Base-by-base conservation (phyloP, 2,888 invertebrate species). In the Ormia ochracea region DNA sequence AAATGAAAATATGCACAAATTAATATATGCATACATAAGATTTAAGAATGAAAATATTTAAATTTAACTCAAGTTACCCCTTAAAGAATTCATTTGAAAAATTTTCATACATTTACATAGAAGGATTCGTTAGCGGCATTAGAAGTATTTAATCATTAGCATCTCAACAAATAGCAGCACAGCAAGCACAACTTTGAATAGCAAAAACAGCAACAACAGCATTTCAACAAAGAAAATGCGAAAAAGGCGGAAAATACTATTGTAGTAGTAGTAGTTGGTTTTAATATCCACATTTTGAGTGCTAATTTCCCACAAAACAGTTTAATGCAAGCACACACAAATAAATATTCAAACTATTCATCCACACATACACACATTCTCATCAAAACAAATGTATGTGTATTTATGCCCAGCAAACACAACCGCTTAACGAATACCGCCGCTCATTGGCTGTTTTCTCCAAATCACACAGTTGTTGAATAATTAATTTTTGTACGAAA, bases 251-350 rank as follows among this genome's bases (percentile, higher is more conserved):
- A 56, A 63, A 54, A 48, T 48, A 78, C 36, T 72, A 68, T 48
- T n/a, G n/a, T 73, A 6, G 9, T 9, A 33, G 54, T 48, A 65
- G 59, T 73, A 38, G 77, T 68, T 77, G 59, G 72, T 69, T 81
- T 81, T 81, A 78, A 81, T 81, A 81, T 78, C 69, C 69, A 74
- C 65, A 59, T 65, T 81, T 78, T 69, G 81, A 81, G 81, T 78
- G 74, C 69, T 81, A 81, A 78, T 81, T 81, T 81, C 81, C 81
- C 73, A 54, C 72, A 68, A 81, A 73, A 69, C 43, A 43, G 63
- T 65, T 69, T 69, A 50, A 52, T 63, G 28, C 26, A 48, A 38
- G 43, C 26, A 45, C 52, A 45, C 43, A 17, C 59, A 43, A 38
- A 36, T 23, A 38, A 28, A 28, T 28, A 6, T 58, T 58, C 14